Conservation (phyloP, 1,140 invertebrate genomes). For the Drosophila asahinai region DNA sequence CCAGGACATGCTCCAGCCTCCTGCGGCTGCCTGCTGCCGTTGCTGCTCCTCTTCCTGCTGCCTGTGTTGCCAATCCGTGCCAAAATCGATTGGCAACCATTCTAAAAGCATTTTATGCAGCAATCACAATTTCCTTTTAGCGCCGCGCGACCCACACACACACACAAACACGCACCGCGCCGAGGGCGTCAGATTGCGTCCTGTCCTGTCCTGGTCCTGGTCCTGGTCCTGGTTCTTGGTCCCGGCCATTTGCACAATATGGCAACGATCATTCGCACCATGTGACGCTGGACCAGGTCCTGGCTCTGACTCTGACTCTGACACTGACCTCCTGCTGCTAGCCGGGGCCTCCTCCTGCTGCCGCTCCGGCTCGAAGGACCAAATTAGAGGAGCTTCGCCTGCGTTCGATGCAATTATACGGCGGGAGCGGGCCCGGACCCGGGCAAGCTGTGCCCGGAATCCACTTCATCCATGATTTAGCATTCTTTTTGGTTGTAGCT, state of each 20-base stretch:
- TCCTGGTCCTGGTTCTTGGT: conserved; percentile 9
- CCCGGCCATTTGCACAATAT: conserved; percentile 74
- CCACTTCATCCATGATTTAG: conserved; percentile 73
- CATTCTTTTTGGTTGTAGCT: conserved; percentile 66
- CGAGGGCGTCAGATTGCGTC: conserved; percentile 50
- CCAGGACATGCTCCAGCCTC: conserved; percentile 6
- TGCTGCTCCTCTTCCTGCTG: conserved; percentile 4
- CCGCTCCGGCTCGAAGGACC: neutral
- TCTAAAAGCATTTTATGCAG: conserved; percentile 82
- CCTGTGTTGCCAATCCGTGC: conserved; percentile 66
- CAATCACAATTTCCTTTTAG: conserved; percentile 82
- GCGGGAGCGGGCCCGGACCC: conserved; percentile 17
- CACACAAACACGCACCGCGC: conserved; percentile 8
- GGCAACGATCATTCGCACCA: conserved; percentile 78
- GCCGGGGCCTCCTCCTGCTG: neutral
- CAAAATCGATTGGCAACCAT: conserved; percentile 81
- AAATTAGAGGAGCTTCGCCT: conserved; percentile 35
- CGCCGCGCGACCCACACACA: conserved; percentile 55
- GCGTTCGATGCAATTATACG: conserved; percentile 77
- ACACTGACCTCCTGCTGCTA: conserved; percentile 67
- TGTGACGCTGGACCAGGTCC: conserved; percentile 48
- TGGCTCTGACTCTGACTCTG: conserved; percentile 26
- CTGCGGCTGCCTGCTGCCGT: conserved; percentile 5
- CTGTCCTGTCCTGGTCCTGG: conserved; percentile 4
- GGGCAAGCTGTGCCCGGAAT: conserved; percentile 45